A percentile compares a stretch with the other conserved stretches of the same genome.
These are phyloP conservation scores for Mustela erminea DNA, from an alignment of 2,797 vertebrate species.

Conservation along the genomic window DNA sequence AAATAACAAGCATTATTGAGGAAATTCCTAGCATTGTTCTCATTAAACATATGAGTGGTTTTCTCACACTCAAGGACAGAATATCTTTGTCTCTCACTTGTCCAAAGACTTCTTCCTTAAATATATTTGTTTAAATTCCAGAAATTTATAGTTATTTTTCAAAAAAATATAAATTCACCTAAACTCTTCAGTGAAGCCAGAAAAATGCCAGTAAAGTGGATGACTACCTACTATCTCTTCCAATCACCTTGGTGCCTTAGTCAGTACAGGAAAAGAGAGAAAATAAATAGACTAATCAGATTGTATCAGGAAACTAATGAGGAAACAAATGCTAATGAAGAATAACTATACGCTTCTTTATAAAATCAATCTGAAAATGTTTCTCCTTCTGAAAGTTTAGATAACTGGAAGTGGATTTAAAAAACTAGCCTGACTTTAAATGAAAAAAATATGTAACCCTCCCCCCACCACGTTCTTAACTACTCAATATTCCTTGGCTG, in stretches of 20 bases:
- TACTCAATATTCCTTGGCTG: neutral
- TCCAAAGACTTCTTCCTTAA: neutral
- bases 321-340: neutral
- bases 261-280: neutral
- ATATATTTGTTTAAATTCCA: neutral
- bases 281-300: neutral
- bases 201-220: neutral
- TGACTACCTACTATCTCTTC: neutral
- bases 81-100: neutral
- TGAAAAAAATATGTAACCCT: neutral
- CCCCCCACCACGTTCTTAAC: neutral
- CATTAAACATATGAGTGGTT: neutral
- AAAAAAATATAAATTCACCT: neutral
- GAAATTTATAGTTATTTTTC: neutral
- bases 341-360: rapidly evolving
- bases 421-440: constrained; percentile 29
- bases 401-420: neutral
- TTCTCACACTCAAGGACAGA: neutral
- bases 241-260: neutral
- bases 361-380: neutral
- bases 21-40: constrained; percentile 19
- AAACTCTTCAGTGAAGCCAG: neutral
- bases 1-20: neutral
- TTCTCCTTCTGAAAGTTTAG: neutral
- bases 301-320: neutral